Evolutionary conservation across 2,888 invertebrate genomes (phyloP).

Genomic region (Cartodere bifasciata): DNA sequence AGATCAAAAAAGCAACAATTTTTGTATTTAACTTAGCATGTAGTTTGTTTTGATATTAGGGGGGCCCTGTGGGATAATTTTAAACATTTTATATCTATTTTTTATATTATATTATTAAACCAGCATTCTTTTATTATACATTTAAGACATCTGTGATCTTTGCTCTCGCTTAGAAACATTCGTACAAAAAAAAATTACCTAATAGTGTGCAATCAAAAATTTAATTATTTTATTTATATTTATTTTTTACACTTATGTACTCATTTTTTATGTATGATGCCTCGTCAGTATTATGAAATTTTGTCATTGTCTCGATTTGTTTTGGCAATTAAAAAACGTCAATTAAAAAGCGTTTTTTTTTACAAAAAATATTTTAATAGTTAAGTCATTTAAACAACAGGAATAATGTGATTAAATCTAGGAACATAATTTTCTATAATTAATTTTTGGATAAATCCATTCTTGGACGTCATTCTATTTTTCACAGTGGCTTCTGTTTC

Average conservation of each 20-base stretch:
- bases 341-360: too few species aligned
- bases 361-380: too few species aligned
- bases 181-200: conserved; percentile 23
- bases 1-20: too few species aligned
- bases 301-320: too few species aligned
- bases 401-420: too few species aligned
- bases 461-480: background rate
- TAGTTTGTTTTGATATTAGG: too few species aligned
- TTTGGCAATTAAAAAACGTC: too few species aligned
- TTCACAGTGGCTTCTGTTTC: background rate
- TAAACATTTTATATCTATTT: too few species aligned
- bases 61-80: too few species aligned
- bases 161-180: conserved; percentile 26
- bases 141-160: conserved; percentile 27
- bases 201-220: conserved; percentile 27
- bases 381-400: too few species aligned
- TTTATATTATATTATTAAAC: too few species aligned
- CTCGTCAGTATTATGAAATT: background rate
- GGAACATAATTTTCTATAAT: conserved; percentile 1
- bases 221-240: conserved; percentile 18
- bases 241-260: conserved; percentile 16
- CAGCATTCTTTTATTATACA: conserved; percentile 1
- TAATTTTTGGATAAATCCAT: background rate
- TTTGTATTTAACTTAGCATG: too few species aligned
- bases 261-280: conserved; percentile 21